Base-by-base conservation (phyloP, 2,888 invertebrate genomes). In the Seladonia tumulorum region DNA sequence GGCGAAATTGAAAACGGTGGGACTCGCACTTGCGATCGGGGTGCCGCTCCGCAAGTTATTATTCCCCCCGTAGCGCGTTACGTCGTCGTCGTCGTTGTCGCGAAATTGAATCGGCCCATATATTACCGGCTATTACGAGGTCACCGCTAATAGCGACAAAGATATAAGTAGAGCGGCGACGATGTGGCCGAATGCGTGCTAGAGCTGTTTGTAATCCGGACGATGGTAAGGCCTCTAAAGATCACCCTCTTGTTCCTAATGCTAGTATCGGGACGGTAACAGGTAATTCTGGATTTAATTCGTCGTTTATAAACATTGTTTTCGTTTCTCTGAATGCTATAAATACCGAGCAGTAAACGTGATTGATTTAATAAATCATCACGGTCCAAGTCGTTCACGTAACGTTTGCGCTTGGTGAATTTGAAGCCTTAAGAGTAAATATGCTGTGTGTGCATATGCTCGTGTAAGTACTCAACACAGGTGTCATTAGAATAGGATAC, bases 91-190 rank as follows among this genome's bases (percentile, higher is more conserved):
- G 68, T 75, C 39, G 68, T 75, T 47, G 68, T 39, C 57, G 76
- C 68, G 81, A 79, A 87, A 87, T 88, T 87, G 80, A 88, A 85
- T 80, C 76, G 80, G 70, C 68, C 47, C 71, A 49, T 72, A 75
- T 53, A 70, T 86, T 66, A 86, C 86, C 66, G 70, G n/a, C 76
- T 78, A 87, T 83, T 86, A 86, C 72, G 60, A 68, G 22, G 49
- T 57, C 57, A 60, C 66, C 66, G 80, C 45, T 86, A 87, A 86
- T 83, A 81, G 81, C 81, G 66, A 77, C 45, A 85, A 82, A 87
- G 82, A 81, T 57, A 42, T 45, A 78, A 86, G 85, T 42, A 72
- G 77, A 80, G 82, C 60, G 75, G 60, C 72, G 74, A 77, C 72
- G 72, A n/a, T n/a, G 68, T 72, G 72, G 71, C 12, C 49, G 68